Evolutionary conservation across 2,797 vertebrate species (phyloP), one percentile per base, ranked within the genome.

Genomic region (Macroramphosus scolopax): DNA sequence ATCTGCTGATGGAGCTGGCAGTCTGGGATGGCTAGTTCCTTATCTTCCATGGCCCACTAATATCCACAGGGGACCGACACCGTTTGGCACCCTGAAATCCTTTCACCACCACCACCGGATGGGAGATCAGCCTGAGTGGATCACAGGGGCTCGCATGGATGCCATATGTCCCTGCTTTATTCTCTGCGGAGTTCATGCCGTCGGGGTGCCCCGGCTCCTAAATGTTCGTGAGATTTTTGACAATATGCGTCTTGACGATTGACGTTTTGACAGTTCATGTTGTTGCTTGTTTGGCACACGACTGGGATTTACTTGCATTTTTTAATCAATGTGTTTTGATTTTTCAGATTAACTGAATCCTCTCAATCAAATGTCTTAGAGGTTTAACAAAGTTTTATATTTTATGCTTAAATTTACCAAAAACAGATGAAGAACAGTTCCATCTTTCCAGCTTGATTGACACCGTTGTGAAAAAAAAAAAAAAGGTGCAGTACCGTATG

Each of bases 141-240:
- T 86, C 73, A 84, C 39, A 33, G 66, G 72, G 77, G 77, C 69
- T 77, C 55, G 46, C 70, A 51, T 72, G 66, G 67, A 59, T 82
- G 78, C 89, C 88, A 88, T 88, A 88, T 88, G 87, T 76, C 73
- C 73, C 38, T 24, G 24, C 61, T 68, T 66, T 61, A 72, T 78
- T 75, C 82, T 75, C 86, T 20, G 66, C 47, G 79, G 83, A 83
- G 59, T 63, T 61, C 4, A 75, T 58, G 56, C n/a, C n/a, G n/a
- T n/a, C n/a, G n/a, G n/a, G n/a, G n/a, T n/a, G n/a, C n/a, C 58
- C 69, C 44, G 16, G 50, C 40, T 33, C 79, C 58, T 75, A 63
- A 80, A 81, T 15, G 72, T 42, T 69, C 74, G 75, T 50, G 11
- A 78, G 68, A 74, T 71, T 44, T 68, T 55, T 53, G 53, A 61